Percentiles rank a stretch among this genome's conserved stretches.
These are phyloP conservation scores for Sphenodon punctatus DNA, from an alignment of 2,797 vertebrate species.

Conservation along the genomic window DNA sequence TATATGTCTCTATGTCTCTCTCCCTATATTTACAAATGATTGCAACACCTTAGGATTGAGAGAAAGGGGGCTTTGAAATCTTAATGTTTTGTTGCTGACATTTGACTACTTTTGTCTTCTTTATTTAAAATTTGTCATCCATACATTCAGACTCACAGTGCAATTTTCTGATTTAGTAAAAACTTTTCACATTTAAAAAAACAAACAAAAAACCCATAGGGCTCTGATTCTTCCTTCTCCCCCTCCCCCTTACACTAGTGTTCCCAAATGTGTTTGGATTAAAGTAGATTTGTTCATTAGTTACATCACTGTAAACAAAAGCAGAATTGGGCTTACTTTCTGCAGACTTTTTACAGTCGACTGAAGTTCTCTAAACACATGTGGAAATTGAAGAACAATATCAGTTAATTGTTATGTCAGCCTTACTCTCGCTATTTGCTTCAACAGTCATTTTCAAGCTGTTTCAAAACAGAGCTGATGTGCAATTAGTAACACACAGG, in stretches of 20 bases:
- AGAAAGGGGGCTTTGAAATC: neutral
- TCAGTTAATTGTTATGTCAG: neutral
- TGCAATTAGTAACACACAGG: neutral
- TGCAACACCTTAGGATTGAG: neutral
- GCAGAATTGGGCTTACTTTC: neutral
- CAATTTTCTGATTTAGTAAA: too few species aligned
- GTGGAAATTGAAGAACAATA: neutral
- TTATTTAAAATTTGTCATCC: slow-evolving; percentile 31
- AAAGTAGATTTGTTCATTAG: slow-evolving; percentile 19
- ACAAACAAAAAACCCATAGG: too few species aligned
- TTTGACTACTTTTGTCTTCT: slow-evolving; percentile 9
- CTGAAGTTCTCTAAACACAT: neutral
- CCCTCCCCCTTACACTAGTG: slow-evolving; percentile 21
- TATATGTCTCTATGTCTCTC: too few species aligned
- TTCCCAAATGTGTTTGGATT: too few species aligned
- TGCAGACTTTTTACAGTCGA: neutral
- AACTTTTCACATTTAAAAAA: too few species aligned
- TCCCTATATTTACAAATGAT: neutral
- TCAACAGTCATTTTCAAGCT: neutral
- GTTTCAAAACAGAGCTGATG: neutral
- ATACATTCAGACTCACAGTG: slow-evolving; percentile 44
- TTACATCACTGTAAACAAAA: neutral
- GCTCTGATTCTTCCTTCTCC: slow-evolving; percentile 21
- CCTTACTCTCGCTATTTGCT: neutral
- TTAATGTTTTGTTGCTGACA: neutral